These are phyloP conservation scores for Drosophila oshimai DNA, from an alignment of 1,140 invertebrate species.

Conservation along the genomic window DNA sequence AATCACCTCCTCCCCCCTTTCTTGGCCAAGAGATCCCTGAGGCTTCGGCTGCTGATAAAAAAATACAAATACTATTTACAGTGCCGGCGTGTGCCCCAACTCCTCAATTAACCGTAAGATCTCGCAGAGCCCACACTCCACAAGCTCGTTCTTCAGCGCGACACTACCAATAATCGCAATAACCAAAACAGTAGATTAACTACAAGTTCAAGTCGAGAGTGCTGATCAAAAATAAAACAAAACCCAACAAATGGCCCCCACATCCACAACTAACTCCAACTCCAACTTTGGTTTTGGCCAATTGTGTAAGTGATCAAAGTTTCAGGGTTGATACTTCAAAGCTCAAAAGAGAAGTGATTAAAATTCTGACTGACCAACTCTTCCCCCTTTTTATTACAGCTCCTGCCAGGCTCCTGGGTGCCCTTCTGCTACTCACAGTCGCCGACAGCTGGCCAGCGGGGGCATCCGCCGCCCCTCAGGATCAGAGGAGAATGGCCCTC, in stretches of 20 bases:
- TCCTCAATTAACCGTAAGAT: conserved; percentile 35
- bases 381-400: conserved; percentile 6
- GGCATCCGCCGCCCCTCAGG: conserved; percentile 18
- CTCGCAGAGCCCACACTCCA: conserved; percentile 22
- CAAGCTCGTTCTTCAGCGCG: background rate
- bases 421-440: conserved; percentile 31
- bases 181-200: background rate
- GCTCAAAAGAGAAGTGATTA: too few relatives aligned
- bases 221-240: background rate
- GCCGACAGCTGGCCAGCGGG: conserved; percentile 4
- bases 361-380: background rate
- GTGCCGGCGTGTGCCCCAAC: conserved; percentile 3
- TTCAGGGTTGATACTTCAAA: too few relatives aligned
- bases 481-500: background rate
- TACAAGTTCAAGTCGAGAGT: background rate
- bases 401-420: conserved; percentile 10
- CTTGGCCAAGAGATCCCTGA: too few relatives aligned
- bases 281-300: background rate
- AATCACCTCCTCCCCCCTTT: too few relatives aligned
- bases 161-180: background rate
- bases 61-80: conserved; percentile 17
- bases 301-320: conserved; percentile 6
- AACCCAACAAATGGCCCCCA: background rate
- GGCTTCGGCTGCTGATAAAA: conserved; percentile 28
- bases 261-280: background rate